These are phyloP conservation scores for Apodemia zela DNA, from an alignment of 2,888 invertebrate species.

Conservation along the genomic window DNA sequence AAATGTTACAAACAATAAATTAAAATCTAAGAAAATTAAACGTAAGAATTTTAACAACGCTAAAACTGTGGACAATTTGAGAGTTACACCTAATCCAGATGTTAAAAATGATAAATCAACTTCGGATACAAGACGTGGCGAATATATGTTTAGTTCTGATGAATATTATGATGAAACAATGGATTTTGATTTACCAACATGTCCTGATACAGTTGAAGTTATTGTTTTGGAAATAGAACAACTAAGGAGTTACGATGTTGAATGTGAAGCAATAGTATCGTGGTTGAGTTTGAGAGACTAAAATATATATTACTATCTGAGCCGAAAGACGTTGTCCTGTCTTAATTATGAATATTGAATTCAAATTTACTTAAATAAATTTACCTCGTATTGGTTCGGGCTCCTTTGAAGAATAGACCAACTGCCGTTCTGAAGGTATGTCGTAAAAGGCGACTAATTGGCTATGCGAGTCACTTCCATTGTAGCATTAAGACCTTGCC, in stretches of 20 bases:
- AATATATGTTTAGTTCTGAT: slow-evolving; percentile 57
- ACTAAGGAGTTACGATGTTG: slow-evolving; percentile 52
- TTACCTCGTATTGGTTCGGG: too few species aligned
- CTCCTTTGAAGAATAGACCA: too few species aligned
- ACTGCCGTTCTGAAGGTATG: too few species aligned
- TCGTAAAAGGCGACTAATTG: too few species aligned
- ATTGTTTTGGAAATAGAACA: slow-evolving; percentile 49
- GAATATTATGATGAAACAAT: slow-evolving; percentile 60
- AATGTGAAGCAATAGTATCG: slow-evolving; percentile 49
- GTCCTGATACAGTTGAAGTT: slow-evolving; percentile 49
- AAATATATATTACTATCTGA: slow-evolving; percentile 1
- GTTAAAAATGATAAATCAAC: slow-evolving; percentile 21
- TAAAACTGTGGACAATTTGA: slow-evolving; percentile 19
- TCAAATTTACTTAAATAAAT: too few species aligned
- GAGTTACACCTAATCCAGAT: not conserved
- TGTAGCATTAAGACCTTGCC: too few species aligned
- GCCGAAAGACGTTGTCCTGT: too few species aligned
- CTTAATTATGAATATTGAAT: too few species aligned
- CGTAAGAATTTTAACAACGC: slow-evolving; percentile 24
- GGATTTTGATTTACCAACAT: slow-evolving; percentile 40
- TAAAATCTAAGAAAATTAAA: slow-evolving; percentile 28
- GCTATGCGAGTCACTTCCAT: too few species aligned
- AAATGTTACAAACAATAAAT: slow-evolving; percentile 22
- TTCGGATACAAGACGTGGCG: slow-evolving; percentile 40
- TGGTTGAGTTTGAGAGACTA: slow-evolving; percentile 53